phyloP scores from a whole-genome alignment of 2,888 invertebrate species.

The Lasioglossum marginatum region DNA sequence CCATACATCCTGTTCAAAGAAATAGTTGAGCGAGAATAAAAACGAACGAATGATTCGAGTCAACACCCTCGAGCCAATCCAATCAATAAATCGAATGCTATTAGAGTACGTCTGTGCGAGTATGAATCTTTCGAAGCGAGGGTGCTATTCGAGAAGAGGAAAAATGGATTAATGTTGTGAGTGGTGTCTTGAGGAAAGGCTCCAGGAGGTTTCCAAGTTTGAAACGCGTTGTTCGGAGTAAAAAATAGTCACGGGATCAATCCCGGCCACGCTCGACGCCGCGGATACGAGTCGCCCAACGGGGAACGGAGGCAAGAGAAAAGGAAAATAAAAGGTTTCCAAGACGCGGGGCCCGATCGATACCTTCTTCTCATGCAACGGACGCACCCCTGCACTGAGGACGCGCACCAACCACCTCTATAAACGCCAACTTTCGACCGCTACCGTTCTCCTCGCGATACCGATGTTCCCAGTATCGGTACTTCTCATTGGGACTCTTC shows the following conservation, averaged over 20 bases:
- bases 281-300: constrained; percentile 36
- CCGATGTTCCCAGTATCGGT: constrained; percentile 38
- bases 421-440: constrained; percentile 41
- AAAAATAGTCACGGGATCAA: constrained; percentile 36
- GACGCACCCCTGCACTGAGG: constrained; percentile 56
- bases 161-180: neutral
- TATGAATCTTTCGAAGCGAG: neutral
- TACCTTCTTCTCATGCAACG: constrained; percentile 65
- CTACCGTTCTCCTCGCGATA: constrained; percentile 33
- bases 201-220: neutral
- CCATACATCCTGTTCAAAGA: neutral
- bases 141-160: neutral
- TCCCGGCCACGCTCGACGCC: neutral
- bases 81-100: constrained; percentile 13
- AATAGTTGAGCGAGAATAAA: neutral
- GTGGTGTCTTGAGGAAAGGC: neutral
- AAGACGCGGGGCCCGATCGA: constrained; percentile 66
- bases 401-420: constrained; percentile 34
- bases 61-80: constrained; percentile 6
- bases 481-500: constrained; percentile 29
- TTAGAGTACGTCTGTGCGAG: neutral
- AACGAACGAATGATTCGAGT: constrained; percentile 7
- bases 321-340: constrained; percentile 57
- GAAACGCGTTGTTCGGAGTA: neutral
- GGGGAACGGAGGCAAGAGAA: constrained; percentile 20